These are phyloP conservation scores for Pseudorhombus dupliciocellatus DNA, from an alignment of 2,113 vertebrate species.

Conservation along the genomic window DNA sequence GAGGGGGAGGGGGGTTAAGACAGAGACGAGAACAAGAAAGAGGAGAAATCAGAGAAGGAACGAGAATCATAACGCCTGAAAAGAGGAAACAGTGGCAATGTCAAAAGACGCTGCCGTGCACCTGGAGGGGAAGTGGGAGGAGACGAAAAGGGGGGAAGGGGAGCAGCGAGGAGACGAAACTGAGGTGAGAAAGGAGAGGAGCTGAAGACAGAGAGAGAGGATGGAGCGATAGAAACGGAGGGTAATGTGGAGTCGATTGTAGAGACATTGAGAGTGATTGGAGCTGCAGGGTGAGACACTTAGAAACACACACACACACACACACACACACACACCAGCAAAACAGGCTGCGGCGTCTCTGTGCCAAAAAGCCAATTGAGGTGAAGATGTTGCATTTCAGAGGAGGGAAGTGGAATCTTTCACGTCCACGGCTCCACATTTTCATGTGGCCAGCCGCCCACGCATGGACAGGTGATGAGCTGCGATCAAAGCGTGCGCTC, in stretches of 20 bases:
- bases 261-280: constrained; percentile 53
- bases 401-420: constrained; percentile 3
- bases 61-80: constrained; percentile 25
- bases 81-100: constrained; percentile 29
- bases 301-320: constrained; percentile 19
- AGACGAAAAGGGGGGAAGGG: not conserved
- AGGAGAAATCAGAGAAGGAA: constrained; percentile 13
- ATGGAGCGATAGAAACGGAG: constrained; percentile 60
- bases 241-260: constrained; percentile 66
- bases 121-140: constrained; percentile 32
- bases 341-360: constrained; percentile 30
- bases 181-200: constrained; percentile 27
- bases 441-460: not conserved
- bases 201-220: constrained; percentile 47
- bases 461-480: constrained; percentile 9
- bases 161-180: constrained; percentile 34
- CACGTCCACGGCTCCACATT: constrained; percentile 24
- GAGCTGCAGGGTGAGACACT: constrained; percentile 48
- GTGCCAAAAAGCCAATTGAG: constrained; percentile 49
- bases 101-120: constrained; percentile 42
- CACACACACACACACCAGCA: not conserved
- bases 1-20: constrained; percentile 13
- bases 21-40: constrained; percentile 12
- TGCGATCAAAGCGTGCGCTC: constrained; percentile 22
- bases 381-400: constrained; percentile 42